Evolutionary conservation across 1,140 invertebrate genomes (phyloP), one percentile per base, ranked within the genome.

Genomic region (Polypedilum vanderplanki): DNA sequence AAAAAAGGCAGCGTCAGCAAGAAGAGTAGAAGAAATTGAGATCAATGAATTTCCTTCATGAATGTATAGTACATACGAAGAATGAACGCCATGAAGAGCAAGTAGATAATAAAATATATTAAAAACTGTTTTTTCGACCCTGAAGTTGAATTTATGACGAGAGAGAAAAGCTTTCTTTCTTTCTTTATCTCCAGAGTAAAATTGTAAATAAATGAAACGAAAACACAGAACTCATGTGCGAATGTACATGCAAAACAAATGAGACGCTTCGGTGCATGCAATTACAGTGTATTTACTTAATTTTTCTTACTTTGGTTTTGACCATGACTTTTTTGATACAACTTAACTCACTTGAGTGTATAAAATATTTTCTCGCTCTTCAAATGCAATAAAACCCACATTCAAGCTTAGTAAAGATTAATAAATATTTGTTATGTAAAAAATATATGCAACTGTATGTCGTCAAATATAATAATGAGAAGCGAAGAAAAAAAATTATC

Each of bases 261-360:
- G 24, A 33, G 24, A 33, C 24, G 24, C 24, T 33, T 33, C 24
- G 24, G 24, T 33, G 24, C 24, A 33, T 33, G 24, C 24, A 33
- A 33, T 33, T 33, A 3, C 24, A 33, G 24, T 33, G 1, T 33
- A 33, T 33, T 33, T 33, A 33, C 24, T 33, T 33, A 33, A 33
- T 33, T 33, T 33, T 33, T 15, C 17, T 67, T 70, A 22, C 20
- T 70, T 70, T 70, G 65, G 18, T 70, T 70, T 70, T 70, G 65
- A 70, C 65, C 65, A 70, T 70, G 65, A 70, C 65, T 70, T 70
- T 70, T 70, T 70, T 70, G 65, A 18, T 57, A 57, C n/a, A 57
- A 33, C 24, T 33, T 5, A 33, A 5, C 24, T 33, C 24, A 33
- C 5, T 33, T 33, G 24, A 33, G 24, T 33, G 24, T 33, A 33